These are phyloP conservation scores for Sarcophaga carnaria DNA, from an alignment of 2,888 invertebrate species.

Conservation along the genomic window DNA sequence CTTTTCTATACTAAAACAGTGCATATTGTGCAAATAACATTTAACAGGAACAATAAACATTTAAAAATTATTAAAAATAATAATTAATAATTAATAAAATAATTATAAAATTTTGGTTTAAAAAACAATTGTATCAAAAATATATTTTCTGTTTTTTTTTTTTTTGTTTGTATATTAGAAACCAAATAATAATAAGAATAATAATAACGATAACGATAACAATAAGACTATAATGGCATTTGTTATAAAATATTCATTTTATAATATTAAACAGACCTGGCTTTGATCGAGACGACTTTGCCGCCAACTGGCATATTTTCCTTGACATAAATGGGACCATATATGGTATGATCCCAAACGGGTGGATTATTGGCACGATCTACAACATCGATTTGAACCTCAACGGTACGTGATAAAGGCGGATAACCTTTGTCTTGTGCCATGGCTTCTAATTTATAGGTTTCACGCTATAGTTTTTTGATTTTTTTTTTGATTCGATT, in stretches of 20 bases:
- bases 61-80: conserved; percentile 50
- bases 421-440: conserved; percentile 99
- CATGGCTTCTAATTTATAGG: conserved; percentile 98
- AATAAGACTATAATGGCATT: conserved; percentile 15
- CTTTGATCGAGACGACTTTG: conserved; percentile 98
- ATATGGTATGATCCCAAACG: conserved; percentile 97
- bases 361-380: conserved; percentile 98
- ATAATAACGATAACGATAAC: too few relatives aligned
- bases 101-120: conserved; percentile 7
- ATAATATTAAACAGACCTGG: conserved; percentile 91
- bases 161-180: conserved; percentile 33
- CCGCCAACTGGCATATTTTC: conserved; percentile 99
- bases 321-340: conserved; percentile 98
- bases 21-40: conserved; percentile 70
- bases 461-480: conserved; percentile 89
- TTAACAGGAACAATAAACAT: conserved; percentile 53
- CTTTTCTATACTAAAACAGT: too few relatives aligned
- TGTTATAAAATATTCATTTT: conserved; percentile 24
- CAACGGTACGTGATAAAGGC: conserved; percentile 97
- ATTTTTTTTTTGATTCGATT: conserved; percentile 36
- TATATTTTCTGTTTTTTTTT: conserved; percentile 47
- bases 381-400: conserved; percentile 99
- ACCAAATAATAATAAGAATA: neutral
- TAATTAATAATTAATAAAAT: conserved; percentile 24
- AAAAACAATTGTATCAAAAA: conserved; percentile 57